These are phyloP conservation scores for Galerucella calmariensis DNA, from an alignment of 2,888 invertebrate genomes.

Conservation along the genomic window DNA sequence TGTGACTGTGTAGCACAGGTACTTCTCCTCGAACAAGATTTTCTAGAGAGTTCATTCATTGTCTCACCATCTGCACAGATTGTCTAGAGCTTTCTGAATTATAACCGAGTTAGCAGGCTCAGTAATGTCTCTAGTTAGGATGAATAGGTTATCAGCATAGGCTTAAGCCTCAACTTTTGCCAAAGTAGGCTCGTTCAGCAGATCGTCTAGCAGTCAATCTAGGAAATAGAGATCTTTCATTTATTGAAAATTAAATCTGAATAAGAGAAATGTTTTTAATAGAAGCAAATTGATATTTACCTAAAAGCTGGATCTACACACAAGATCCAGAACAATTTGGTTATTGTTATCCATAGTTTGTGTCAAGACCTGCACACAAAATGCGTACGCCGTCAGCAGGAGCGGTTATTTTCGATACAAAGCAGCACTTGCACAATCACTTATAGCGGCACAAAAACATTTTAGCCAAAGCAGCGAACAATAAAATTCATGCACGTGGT, in stretches of 20 bases:
- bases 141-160: too few species aligned
- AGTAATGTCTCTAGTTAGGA: too few species aligned
- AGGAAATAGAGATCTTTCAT: too few species aligned
- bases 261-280: slow-evolving; percentile 16
- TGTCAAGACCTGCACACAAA: slow-evolving; percentile 62
- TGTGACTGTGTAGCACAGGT: too few species aligned
- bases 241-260: background rate
- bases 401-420: slow-evolving; percentile 19
- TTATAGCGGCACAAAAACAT: slow-evolving; percentile 15
- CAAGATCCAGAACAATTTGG: slow-evolving; percentile 61
- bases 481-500: background rate
- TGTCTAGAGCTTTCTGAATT: too few species aligned
- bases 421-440: slow-evolving; percentile 33
- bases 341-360: slow-evolving; percentile 62
- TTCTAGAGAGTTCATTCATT: too few species aligned
- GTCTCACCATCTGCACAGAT: too few species aligned
- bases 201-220: too few species aligned
- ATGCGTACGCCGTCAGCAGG: slow-evolving; percentile 47
- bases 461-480: slow-evolving; percentile 14
- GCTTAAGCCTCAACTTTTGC: too few species aligned
- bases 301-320: slow-evolving; percentile 63
- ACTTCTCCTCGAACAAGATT: too few species aligned
- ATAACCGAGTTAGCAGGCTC: too few species aligned
- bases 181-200: too few species aligned
- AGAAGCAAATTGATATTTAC: slow-evolving; percentile 52